Evolutionary conservation across 2,113 vertebrate species (phyloP), one percentile per base, ranked within the genome.

Genomic region (Dromas ardeola): DNA sequence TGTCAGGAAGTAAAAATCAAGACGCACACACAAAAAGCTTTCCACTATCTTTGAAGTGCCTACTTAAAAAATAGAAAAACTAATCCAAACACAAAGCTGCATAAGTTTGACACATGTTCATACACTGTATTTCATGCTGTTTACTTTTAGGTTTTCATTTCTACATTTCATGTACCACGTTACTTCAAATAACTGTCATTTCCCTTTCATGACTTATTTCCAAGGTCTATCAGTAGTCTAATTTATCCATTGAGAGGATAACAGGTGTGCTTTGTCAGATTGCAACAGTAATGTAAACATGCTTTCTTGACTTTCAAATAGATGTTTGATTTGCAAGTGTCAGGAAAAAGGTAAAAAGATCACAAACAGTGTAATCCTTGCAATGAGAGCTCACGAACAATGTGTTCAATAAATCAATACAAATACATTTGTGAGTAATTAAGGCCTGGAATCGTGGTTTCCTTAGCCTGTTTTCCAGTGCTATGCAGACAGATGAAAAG

Each of bases 391-490:
- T 94, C 59, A 55, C 10, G 17, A 93, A 40, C 20, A 69, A 47
- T 50, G 34, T 2, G 7, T 65, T 94, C 89, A 81, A 85, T 94
- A 91, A 94, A 87, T 84, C 69, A 47, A 91, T 94, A 89, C 20
- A 72, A 89, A 91, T 58, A 76, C 34, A 79, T 84, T 71, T 87
- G 38, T 63, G 47, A 87, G 50, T 93, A 96, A 94, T 92, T 93
- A 91, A 84, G 56, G 77, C 78, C 88, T 91, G 77, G 59, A 95
- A 59, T n/a, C 32, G 45, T 38, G 17, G 47, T 92, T 86, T 95
- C 47, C 50, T 88, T 49, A 65, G 21, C 47, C n/a, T 62, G 23
- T 62, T 86, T 80, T 80, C 36, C 53, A 53, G 49, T n/a, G 40
- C 34, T 90, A 7, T n/a, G 21, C n/a, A 83, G 82, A 52, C 62